Evolutionary conservation across 2,888 invertebrate genomes (phyloP), one percentile per base, ranked within the genome.

Genomic region (Lydus trimaculatus): DNA sequence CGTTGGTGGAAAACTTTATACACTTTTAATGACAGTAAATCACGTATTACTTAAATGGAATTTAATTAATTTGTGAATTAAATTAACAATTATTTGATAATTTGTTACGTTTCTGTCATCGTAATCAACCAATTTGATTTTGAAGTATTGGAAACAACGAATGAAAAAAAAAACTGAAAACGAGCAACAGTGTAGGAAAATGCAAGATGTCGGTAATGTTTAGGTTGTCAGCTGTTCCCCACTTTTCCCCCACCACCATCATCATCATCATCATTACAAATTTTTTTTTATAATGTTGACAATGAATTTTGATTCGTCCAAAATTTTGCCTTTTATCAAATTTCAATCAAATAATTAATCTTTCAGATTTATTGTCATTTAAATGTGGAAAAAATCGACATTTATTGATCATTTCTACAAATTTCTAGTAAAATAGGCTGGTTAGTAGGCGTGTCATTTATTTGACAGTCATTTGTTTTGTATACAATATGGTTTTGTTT

Each of bases 221-320:
- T 83, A 79, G 83, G 75, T 81, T 82, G 84, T 84, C 84, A 84
- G 84, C 84, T 84, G 84, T 82, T 84, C 82, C 83, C 83, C 82
- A 78, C 81, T 76, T 70, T 76, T 73, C 75, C 77, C 77, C 76
- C 79, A 72, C 76, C 63, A n/a, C n/a, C n/a, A n/a, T n/a, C n/a
- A n/a, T n/a, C n/a, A n/a, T n/a, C n/a, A n/a, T n/a, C n/a, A 69
- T 48, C 58, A 36, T 65, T 65, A 52, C 64, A 67, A n/a, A 13
- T 25, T 4, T 28, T 56, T 7, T 0, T 23, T 65, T 58, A 73
- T 11, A 33, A 33, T 33, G 72, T 72, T 71, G 74, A 72, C 75
- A 75, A 73, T 75, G 75, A 74, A 76, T 78, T 72, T 43, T 76
- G 73, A 81, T 81, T 82, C 79, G 80, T 25, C 71, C 71, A 73